Base-by-base conservation (phyloP, 2,888 invertebrate species). In the Nomada goodeniana region DNA sequence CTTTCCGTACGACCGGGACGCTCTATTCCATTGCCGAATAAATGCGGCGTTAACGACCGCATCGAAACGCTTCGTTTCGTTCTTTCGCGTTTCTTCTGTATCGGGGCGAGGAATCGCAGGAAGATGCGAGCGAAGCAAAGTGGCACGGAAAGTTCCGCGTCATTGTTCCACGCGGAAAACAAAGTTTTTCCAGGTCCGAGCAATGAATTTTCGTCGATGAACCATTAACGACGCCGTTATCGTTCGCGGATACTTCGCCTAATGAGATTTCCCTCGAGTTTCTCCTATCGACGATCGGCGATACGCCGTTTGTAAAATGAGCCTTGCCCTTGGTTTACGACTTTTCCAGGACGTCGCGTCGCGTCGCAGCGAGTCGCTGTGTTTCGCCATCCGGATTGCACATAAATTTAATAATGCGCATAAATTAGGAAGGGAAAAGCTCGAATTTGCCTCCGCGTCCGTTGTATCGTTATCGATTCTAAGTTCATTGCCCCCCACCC, bases 221-320 rank as follows among this genome's bases (percentile, higher is more conserved):
- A 79, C 84, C 88, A 90, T 90, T 88, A 90, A 90, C 81, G 77
- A 74, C 78, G 78, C 83, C 80, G 88, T 90, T 90, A 90, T 89
- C 89, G 84, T 88, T 85, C 63, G 72, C 80, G 83, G 83, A 81
- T 84, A 86, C 88, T 86, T 75, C 76, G 81, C 77, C 85, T 86
- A 83, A 89, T 83, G 86, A 90, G 88, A 86, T 89, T 90, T 90
- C 76, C 89, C 81, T 76, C 68, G 80, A 82, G 87, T 86, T 87
- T 82, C 87, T 78, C 73, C 75, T 80, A 87, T 88, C 88, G 80
- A 42, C 80, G 73, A 80, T 80, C 86, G 70, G 36, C 42, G 60
- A 59, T 71, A 76, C 52, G 69, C 29, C 57, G 76, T 61, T 61
- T 71, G 87, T 82, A 87, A 86, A 85, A 72, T 50, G 73, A 78